These are phyloP conservation scores for Holcopasites calliopsidis DNA, from an alignment of 1,140 invertebrate species.

Conservation along the genomic window DNA sequence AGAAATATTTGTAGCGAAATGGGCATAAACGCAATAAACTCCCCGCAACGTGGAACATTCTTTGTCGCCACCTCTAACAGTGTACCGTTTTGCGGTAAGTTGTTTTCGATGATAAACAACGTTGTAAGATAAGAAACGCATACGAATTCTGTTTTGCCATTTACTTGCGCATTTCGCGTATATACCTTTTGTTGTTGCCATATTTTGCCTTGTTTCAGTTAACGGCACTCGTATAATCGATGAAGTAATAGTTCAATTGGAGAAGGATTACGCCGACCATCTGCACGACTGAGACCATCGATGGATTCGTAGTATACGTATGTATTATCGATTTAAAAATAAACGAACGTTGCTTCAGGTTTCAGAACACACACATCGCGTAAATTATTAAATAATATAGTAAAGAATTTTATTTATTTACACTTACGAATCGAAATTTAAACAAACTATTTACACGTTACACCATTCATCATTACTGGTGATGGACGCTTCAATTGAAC, in stretches of 20 bases:
- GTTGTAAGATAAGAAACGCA: not conserved
- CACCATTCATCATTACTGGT: too few relatives aligned
- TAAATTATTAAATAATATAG: constrained; percentile 11
- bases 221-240: constrained; percentile 30
- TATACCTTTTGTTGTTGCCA: not conserved
- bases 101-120: not conserved
- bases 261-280: constrained; percentile 23
- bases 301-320: not conserved
- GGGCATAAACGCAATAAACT: constrained; percentile 67
- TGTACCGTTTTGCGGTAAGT: constrained; percentile 71
- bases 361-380: constrained; percentile 21
- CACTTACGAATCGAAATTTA: constrained; percentile 18
- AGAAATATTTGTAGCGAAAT: constrained; percentile 62
- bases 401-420: constrained; percentile 45
- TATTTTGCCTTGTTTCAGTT: constrained; percentile 54
- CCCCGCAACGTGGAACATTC: constrained; percentile 66
- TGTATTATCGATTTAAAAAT: constrained; percentile 42
- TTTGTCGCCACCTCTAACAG: constrained; percentile 63
- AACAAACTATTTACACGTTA: constrained; percentile 10
- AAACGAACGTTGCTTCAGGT: constrained; percentile 21
- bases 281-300: constrained; percentile 37
- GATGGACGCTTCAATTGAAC: too few relatives aligned
- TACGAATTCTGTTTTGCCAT: not conserved
- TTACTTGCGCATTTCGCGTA: not conserved
- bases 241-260: constrained; percentile 40